A percentile compares a stretch with the other conserved stretches of the same genome.
These are phyloP conservation scores for Drosophila kikkawai DNA, from an alignment of 1,140 invertebrate species.

Conservation along the genomic window DNA sequence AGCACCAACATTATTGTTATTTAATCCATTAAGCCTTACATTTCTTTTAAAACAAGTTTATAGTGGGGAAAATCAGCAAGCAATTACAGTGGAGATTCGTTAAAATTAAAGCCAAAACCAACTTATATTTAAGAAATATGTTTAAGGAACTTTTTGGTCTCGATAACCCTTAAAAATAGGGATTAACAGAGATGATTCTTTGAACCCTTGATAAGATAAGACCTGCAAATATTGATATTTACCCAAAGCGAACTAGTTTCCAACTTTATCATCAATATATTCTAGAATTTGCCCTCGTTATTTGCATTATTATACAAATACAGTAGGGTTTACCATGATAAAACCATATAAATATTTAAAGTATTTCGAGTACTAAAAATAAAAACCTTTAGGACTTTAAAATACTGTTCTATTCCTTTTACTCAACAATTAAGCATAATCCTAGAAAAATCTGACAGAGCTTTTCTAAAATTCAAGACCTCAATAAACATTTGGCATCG, in stretches of 20 bases:
- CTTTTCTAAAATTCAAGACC: conserved; percentile 27
- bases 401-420: too few species aligned
- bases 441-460: not conserved
- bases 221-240: not conserved
- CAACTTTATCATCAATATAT: not conserved
- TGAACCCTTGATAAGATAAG: not conserved
- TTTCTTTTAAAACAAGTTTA: not conserved
- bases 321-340: not conserved
- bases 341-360: not conserved
- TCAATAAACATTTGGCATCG: conserved; percentile 17
- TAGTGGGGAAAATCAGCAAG: not conserved
- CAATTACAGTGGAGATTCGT: too few species aligned
- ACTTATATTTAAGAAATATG: not conserved
- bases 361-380: not conserved
- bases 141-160: not conserved
- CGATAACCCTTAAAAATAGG: not conserved
- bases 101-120: not conserved
- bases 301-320: not conserved
- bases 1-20: not conserved
- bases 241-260: not conserved
- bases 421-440: not conserved
- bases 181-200: too few species aligned
- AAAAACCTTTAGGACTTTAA: not conserved
- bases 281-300: not conserved
- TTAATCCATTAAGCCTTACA: not conserved